A percentile compares a stretch with the other conserved stretches of the same genome.
Conservation (phyloP, 2,797 vertebrate species). For the Alosa sapidissima region DNA sequence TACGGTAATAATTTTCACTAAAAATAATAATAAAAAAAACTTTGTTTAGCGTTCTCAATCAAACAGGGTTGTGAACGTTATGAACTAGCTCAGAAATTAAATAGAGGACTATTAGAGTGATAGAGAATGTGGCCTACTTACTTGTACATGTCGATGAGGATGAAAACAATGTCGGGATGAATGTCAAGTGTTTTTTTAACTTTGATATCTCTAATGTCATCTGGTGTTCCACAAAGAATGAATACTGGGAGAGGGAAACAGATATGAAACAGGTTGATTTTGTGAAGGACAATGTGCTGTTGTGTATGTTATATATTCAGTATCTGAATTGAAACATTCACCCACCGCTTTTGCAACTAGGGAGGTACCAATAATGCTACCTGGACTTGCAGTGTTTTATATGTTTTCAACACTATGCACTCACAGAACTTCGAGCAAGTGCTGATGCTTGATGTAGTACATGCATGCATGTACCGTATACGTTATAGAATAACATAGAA, state of each 20-base stretch:
- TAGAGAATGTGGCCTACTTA: conserved; percentile 65
- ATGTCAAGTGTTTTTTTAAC: conserved; percentile 25
- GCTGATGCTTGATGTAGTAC: too few relatives aligned
- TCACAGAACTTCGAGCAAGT: too few relatives aligned
- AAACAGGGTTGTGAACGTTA: neutral
- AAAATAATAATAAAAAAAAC: neutral
- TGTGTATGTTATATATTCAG: neutral
- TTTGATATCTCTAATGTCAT: conserved; percentile 64
- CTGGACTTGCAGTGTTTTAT: too few relatives aligned
- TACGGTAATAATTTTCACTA: conserved; percentile 69
- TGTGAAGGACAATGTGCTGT: neutral
- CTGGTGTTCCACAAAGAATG: conserved; percentile 80
- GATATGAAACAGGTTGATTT: neutral
- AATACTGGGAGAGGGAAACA: conserved; percentile 73
- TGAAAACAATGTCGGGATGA: conserved; percentile 76
- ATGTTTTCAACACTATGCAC: too few relatives aligned
- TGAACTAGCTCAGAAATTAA: neutral
- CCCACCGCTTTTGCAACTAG: too few relatives aligned
- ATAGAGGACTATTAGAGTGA: too few relatives aligned
- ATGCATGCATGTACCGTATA: too few relatives aligned
- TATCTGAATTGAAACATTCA: too few relatives aligned
- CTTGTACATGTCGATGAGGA: conserved; percentile 93
- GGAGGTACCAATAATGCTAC: too few relatives aligned
- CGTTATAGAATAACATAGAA: too few relatives aligned
- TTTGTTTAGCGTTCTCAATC: too few relatives aligned